Evolutionary conservation across 2,888 invertebrate genomes (phyloP), one percentile per base, ranked within the genome.

Genomic region (Diloba caeruleocephala): DNA sequence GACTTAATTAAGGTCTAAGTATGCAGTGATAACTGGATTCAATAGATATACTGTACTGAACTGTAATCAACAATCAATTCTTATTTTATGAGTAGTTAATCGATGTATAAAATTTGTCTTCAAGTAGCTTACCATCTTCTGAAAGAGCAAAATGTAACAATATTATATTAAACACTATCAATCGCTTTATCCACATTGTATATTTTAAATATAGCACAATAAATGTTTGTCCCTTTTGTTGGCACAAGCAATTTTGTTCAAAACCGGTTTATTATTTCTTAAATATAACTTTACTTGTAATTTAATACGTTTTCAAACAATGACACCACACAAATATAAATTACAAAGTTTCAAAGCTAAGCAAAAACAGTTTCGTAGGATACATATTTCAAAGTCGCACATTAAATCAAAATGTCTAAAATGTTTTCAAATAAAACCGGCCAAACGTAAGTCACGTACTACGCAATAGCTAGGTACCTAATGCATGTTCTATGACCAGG

Each of bases 111-210:
- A n/a, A n/a, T n/a, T n/a, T n/a, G n/a, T n/a, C n/a, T n/a, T n/a
- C n/a, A n/a, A n/a, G n/a, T 21, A 7, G 7, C 73, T 70, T 64
- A 72, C 72, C 74, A 36, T 72, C 67, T 39, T 61, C 48, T 12
- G 67, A 70, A 33, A 53, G 33, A 13, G 49, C 56, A 26, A 55
- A 54, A 45, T 52, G 46, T 34, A 57, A 2, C 28, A 68, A 15
- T 21, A 68, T 34, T 36, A 61, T 43, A 42, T 54, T 72, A 10
- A 65, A 14, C 26, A 69, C 19, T 33, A 68, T 39, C 14, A 64
- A 31, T 36, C 17, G 33, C 41, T 53, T 60, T 17, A 50, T 33
- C 56, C 64, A 51, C 70, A 71, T 71, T 25, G 15, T 61, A 33
- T 21, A 21, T n/a, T 34, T 41, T 29, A 13, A 28, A 26, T 45